Evolutionary conservation across 2,797 vertebrate species (phyloP), one percentile per base, ranked within the genome.

Genomic region (Sciaenops ocellatus): DNA sequence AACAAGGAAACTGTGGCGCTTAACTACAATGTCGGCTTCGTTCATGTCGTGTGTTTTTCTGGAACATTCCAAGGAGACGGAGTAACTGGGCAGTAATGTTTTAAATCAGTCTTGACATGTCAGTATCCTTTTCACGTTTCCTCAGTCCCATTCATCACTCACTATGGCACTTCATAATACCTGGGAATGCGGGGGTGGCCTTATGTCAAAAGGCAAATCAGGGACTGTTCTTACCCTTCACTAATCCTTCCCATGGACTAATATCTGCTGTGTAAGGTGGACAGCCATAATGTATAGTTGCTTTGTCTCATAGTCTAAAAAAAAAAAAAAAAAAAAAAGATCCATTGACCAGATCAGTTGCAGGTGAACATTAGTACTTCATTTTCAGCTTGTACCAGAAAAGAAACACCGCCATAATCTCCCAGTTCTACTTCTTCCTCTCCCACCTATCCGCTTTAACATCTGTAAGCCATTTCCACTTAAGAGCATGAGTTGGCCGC

Each of bases 391-490:
- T 75, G 41, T 72, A 78, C n/a, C 46, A 67, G 69, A 15, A 59
- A 69, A 82, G 63, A 85, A 88, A 81, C 38, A 24, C 47, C 65
- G 71, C 30, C 34, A 24, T 48, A 38, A 83, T 75, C 66, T 80
- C 69, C 61, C 11, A 56, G 30, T 65, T 79, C 69, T 69, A 24
- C 67, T 51, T 76, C 77, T 76, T 87, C 75, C 79, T 76, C 73
- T 76, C 69, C 86, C 84, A 89, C 81, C 87, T 86, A 86, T 73
- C 87, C 30, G 10, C 72, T 87, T 64, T 57, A 86, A 93, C 94
- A 94, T 94, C 94, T 94, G 94, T 79, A 90, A 94, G 61, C 80
- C 69, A 94, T 95, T 94, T 93, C 82, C 85, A 90, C 84, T 90
- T 87, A 87, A 90, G 90, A 86, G 90, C 84, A 73, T 56, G 78